A percentile compares a stretch with the other conserved stretches of the same genome.
These are phyloP conservation scores for Vidua chalybeata DNA, from an alignment of 2,113 vertebrate genomes.

Conservation along the genomic window DNA sequence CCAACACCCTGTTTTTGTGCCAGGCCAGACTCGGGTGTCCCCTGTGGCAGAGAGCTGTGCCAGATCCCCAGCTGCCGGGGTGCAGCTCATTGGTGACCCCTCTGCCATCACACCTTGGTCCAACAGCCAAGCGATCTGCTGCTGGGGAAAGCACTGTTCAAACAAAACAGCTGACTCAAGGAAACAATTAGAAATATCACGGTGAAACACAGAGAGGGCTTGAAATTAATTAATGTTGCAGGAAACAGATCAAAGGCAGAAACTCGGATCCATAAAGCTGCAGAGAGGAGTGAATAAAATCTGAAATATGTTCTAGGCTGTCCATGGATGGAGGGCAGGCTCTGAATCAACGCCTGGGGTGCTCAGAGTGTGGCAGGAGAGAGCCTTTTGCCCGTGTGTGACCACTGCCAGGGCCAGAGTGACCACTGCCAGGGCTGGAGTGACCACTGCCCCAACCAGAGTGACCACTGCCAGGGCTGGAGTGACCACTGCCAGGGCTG, in stretches of 20 bases:
- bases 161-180: not conserved
- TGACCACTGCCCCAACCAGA: too few species aligned
- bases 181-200: not conserved
- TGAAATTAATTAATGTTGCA: not conserved
- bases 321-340: not conserved
- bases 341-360: not conserved
- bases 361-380: not conserved
- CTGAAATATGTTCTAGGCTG: not conserved
- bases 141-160: not conserved
- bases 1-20: fast-evolving
- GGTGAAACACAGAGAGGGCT: not conserved
- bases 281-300: not conserved
- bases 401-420: not conserved
- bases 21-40: fast-evolving
- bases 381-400: not conserved
- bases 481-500: too few species aligned
- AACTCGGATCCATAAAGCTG: not conserved
- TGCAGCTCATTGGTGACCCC: not conserved
- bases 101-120: not conserved
- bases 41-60: not conserved
- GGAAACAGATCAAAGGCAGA: not conserved
- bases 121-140: not conserved
- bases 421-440: not conserved
- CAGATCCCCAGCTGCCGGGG: not conserved
- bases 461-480: too few species aligned